Percentiles rank a stretch among this genome's conserved stretches.
Evolutionary conservation across 2,797 vertebrate genomes (phyloP).

Genomic region (Platalea minor): DNA sequence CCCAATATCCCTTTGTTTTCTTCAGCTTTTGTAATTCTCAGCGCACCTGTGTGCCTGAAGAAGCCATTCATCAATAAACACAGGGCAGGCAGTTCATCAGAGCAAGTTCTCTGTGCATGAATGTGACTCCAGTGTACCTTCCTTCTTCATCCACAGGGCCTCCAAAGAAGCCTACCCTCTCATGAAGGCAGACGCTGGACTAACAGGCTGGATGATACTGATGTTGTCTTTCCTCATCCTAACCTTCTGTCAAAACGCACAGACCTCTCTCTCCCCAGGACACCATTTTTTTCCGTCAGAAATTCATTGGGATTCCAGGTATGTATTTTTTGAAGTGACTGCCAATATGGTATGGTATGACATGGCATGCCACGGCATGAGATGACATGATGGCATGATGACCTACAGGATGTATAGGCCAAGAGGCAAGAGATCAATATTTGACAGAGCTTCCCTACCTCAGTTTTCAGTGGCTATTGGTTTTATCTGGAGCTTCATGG

Average conservation of each 20-base stretch:
- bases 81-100: not conserved
- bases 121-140: not conserved
- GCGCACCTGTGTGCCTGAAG: conserved; percentile 21
- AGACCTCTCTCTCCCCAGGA: not conserved
- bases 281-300: not conserved
- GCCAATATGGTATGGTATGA: not conserved
- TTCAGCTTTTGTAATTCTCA: conserved; percentile 4
- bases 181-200: not conserved
- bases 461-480: not conserved
- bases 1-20: conserved; percentile 21
- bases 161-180: not conserved
- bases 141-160: not conserved
- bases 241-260: not conserved
- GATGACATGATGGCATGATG: not conserved
- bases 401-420: not conserved
- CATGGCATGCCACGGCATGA: too few relatives aligned
- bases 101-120: not conserved
- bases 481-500: not conserved
- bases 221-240: not conserved
- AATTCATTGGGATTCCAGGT: not conserved
- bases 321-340: not conserved
- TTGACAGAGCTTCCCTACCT: not conserved
- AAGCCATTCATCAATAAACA: conserved; percentile 29
- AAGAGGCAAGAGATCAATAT: not conserved
- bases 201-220: not conserved